A percentile compares a stretch with the other conserved stretches of the same genome.
These are phyloP conservation scores for Nilaparvata lugens DNA, from an alignment of 1,140 invertebrate genomes.

Conservation along the genomic window DNA sequence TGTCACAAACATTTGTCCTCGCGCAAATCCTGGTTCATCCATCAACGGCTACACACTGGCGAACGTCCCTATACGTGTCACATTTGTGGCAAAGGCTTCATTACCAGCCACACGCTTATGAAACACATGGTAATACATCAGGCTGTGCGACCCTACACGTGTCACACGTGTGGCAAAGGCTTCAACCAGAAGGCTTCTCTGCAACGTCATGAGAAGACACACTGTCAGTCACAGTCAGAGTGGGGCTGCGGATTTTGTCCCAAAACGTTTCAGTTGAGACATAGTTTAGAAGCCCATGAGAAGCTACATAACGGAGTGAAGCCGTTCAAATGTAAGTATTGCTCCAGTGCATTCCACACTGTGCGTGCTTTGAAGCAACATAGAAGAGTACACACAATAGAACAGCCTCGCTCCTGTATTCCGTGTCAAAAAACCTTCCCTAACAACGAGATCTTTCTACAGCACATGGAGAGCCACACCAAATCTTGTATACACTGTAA, in stretches of 20 bases:
- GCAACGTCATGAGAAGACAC: conserved; percentile 22
- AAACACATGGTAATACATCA: conserved; percentile 25
- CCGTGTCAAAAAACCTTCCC: too few species aligned
- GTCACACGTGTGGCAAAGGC: conserved; percentile 15
- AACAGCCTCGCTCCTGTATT: conserved; percentile 52
- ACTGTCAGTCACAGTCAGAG: conserved; percentile 16
- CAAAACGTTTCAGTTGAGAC: conserved; percentile 20
- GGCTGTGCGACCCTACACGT: conserved; percentile 26
- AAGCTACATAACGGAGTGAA: conserved; percentile 25
- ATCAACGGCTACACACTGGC: conserved; percentile 34
- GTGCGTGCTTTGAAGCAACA: conserved; percentile 49
- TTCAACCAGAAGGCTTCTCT: conserved; percentile 25
- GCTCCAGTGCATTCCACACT: conserved; percentile 31
- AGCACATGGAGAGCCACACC: too few species aligned
- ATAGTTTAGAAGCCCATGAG: conserved; percentile 23
- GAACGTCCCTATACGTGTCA: conserved; percentile 36
- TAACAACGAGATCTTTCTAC: too few species aligned
- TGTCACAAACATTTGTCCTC: conserved; percentile 23
- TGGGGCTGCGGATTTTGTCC: conserved; percentile 23
- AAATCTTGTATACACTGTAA: too few species aligned
- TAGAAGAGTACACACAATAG: conserved; percentile 57
- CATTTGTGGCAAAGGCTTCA: conserved; percentile 40
- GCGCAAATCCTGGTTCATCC: conserved; percentile 26
- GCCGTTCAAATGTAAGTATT: conserved; percentile 23
- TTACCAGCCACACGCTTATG: conserved; percentile 25